Evolutionary conservation across 1,140 invertebrate species (phyloP).

Genomic region (Drosophila rhopaloa): DNA sequence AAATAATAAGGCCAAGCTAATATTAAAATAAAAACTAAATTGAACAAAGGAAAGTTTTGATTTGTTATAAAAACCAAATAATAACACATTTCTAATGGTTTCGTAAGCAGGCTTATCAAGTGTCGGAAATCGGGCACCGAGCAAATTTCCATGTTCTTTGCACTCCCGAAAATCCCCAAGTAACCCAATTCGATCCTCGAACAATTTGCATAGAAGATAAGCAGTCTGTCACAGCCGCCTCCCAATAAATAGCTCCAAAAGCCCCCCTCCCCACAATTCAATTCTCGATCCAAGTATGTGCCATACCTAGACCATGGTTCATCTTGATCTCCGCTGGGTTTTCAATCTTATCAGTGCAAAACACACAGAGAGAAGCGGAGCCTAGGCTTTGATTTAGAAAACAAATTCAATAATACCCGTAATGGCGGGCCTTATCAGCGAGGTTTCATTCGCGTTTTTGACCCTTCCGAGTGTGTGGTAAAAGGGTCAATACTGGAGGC

Average conservation of each 20-base stretch:
- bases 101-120: constrained; percentile 18
- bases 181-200: constrained; percentile 58
- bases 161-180: constrained; percentile 38
- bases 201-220: constrained; percentile 75
- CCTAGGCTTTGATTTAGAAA: constrained; percentile 52
- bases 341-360: constrained; percentile 64
- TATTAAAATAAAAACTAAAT: constrained; percentile 8
- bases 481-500: constrained; percentile 61
- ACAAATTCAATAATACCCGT: constrained; percentile 63
- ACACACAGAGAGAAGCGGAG: constrained; percentile 43
- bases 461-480: constrained; percentile 43
- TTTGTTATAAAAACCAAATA: constrained; percentile 12
- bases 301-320: constrained; percentile 40
- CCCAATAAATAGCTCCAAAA: constrained; percentile 17
- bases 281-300: constrained; percentile 22
- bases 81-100: neutral
- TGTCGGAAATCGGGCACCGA: neutral
- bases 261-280: constrained; percentile 12
- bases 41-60: constrained; percentile 16
- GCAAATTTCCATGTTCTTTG: constrained; percentile 23
- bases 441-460: constrained; percentile 59
- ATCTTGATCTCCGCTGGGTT: constrained; percentile 12
- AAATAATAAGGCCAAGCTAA: constrained; percentile 10
- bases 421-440: constrained; percentile 52
- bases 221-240: constrained; percentile 11